Evolutionary conservation across 64 coral and sea anemone species (phyloP).

Genomic region (Acropora tenuis): DNA sequence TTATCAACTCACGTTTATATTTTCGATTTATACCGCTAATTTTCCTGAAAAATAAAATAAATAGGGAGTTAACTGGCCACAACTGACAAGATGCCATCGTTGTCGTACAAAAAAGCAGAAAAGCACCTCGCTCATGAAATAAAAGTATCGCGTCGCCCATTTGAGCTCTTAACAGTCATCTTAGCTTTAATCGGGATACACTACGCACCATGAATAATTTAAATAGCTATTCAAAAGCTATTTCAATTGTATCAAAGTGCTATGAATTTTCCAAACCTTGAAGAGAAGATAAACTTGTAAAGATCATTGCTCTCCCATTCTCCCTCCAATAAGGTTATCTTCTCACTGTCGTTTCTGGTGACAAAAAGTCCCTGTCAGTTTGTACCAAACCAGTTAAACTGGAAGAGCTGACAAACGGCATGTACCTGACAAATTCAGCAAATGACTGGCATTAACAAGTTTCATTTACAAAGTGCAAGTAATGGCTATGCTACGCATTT

Average conservation of each 20-base stretch:
- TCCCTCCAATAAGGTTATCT: conserved; percentile 8
- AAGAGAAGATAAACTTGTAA: not conserved
- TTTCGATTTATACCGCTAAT: not conserved
- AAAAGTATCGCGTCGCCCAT: no score
- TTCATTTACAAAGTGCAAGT: no score
- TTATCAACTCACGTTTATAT: not conserved
- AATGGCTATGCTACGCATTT: no score
- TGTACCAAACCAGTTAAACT: not conserved
- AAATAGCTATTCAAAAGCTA: no score
- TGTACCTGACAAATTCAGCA: not conserved
- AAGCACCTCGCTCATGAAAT: not conserved
- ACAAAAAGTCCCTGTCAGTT: not conserved
- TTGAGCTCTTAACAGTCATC: no score
- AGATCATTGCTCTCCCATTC: not conserved
- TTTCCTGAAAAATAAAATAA: not conserved
- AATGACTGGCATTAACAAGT: no score
- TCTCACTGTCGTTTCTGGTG: not conserved
- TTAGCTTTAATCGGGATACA: no score
- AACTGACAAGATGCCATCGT: conserved; percentile 3
- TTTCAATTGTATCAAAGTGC: no score
- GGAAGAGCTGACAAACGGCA: not conserved
- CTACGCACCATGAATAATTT: no score
- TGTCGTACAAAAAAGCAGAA: not conserved
- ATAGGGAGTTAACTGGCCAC: not conserved
- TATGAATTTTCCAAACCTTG: not conserved